Evolutionary conservation across 1,140 invertebrate species (phyloP).

Genomic region (Octopus sinensis): DNA sequence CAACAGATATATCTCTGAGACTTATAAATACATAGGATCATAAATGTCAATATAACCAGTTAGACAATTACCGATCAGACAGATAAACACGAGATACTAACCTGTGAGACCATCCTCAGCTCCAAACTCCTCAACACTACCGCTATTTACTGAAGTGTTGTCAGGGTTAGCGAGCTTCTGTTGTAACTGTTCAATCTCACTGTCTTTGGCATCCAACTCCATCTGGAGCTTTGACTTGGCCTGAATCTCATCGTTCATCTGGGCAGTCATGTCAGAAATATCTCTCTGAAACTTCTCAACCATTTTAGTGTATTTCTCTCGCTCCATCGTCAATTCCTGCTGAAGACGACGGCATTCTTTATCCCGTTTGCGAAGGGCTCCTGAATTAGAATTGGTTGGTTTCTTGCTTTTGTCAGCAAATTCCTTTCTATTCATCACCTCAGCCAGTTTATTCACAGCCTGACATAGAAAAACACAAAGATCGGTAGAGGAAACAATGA

Average conservation of each 20-base stretch:
- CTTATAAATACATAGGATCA: too few relatives aligned
- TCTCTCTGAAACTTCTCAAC: constrained; percentile 80
- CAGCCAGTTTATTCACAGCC: constrained; percentile 94
- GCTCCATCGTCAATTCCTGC: constrained; percentile 90
- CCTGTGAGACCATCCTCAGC: neutral
- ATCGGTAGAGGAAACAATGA: too few relatives aligned
- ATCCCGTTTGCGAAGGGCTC: constrained; percentile 83
- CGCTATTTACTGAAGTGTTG: constrained; percentile 84
- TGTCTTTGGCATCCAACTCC: constrained; percentile 94
- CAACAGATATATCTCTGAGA: too few relatives aligned
- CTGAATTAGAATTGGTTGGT: constrained; percentile 70
- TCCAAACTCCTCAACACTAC: constrained; percentile 51
- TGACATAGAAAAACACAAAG: constrained; percentile 60
- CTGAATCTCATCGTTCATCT: constrained; percentile 68
- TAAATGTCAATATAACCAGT: too few relatives aligned
- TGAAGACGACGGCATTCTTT: constrained; percentile 92
- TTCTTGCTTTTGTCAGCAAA: constrained; percentile 51
- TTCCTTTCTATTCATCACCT: constrained; percentile 92
- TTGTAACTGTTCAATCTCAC: constrained; percentile 88
- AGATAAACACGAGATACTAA: too few relatives aligned
- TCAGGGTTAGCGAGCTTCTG: constrained; percentile 74
- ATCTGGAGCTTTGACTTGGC: constrained; percentile 78
- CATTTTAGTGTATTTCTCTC: constrained; percentile 87
- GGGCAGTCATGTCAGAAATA: constrained; percentile 77
- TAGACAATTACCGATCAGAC: too few relatives aligned